Base-by-base conservation (phyloP, 1,140 invertebrate species). In the Lordiphosa clarofinis region DNA sequence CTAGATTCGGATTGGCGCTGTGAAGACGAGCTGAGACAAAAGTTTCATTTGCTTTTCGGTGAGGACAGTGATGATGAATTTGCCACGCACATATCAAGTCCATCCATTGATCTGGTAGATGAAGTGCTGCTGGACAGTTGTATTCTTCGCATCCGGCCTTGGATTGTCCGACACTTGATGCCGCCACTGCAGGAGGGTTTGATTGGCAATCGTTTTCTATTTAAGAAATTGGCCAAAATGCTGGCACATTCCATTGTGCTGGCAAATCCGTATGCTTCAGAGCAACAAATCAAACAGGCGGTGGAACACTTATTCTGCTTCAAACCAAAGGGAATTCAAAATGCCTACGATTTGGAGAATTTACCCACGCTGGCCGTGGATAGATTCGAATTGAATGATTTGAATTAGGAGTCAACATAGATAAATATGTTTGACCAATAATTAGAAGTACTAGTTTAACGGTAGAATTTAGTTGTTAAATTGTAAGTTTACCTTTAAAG, bases 61-160 rank as follows among this genome's bases (percentile, higher is more conserved):
- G 84, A 87, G 15, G 79, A 84, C n/a, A 86, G 76, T 12, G 87
- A 88, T 10, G 79, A 86, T 58, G 87, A 88, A 21, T 87, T 88
- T 46, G 53, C 67, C 36, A 76, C 75, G 9, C 50, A 73, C 3
- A 61, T 86, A 24, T 67, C 61, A 15, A 88, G 87, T 48, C 87
- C 87, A 9, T 71, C 76, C 10, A 87, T 88, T 7, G 87, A 88
- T 52, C 56, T 88, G 21, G 63, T 76, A 1, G 74, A 88, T 50
- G 66, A 88, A 40, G 66, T 87, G 1, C 57, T 88, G 11, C 58
- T 87, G 12, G 57, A 68, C 47, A 88, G 87, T 50, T 88, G 87
- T 35, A 70, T 87, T 12, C 53, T 69, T 5, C 87, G 87, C 0
- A 87, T 88, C 28, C 79, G 87, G 0, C 86, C 87, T 1, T 88